These are phyloP conservation scores for Betta splendens DNA, from an alignment of 2,797 vertebrate species.

Conservation along the genomic window DNA sequence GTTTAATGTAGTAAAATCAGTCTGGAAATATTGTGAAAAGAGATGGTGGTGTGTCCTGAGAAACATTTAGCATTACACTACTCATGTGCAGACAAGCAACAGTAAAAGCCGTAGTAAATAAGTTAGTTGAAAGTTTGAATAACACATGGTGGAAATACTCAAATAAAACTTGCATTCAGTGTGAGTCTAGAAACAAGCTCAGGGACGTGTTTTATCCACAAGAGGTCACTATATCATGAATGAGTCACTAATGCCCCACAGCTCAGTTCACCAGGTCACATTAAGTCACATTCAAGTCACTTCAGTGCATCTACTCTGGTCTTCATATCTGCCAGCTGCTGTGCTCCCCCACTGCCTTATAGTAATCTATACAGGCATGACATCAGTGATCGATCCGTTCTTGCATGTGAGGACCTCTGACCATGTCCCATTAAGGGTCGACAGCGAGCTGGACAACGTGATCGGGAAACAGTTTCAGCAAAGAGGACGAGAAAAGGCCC, in stretches of 20 bases:
- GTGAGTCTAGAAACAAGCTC: no score
- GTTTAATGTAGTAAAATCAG: not conserved
- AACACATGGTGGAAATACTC: no score
- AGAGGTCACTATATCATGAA: conserved; percentile 60
- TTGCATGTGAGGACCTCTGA: conserved; percentile 38
- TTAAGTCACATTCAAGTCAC: no score
- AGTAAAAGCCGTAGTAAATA: no score
- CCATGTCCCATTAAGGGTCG: conserved; percentile 21
- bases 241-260: not conserved
- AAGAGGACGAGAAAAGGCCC: conserved; percentile 9
- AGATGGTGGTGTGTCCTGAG: no score
- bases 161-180: no score
- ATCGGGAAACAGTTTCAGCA: conserved; percentile 47
- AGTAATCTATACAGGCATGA: conserved; percentile 58
- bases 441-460: conserved; percentile 45
- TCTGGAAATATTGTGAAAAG: no score
- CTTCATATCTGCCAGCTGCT: conserved; percentile 55
- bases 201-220: conserved; percentile 57
- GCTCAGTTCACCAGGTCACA: not conserved
- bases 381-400: conserved; percentile 43
- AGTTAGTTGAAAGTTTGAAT: no score
- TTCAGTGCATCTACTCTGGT: conserved; percentile 29
- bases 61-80: no score
- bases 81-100: no score
- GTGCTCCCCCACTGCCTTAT: conserved; percentile 38